phyloP scores from a whole-genome alignment of 2,888 invertebrate genomes.

The Cetonia aurata region DNA sequence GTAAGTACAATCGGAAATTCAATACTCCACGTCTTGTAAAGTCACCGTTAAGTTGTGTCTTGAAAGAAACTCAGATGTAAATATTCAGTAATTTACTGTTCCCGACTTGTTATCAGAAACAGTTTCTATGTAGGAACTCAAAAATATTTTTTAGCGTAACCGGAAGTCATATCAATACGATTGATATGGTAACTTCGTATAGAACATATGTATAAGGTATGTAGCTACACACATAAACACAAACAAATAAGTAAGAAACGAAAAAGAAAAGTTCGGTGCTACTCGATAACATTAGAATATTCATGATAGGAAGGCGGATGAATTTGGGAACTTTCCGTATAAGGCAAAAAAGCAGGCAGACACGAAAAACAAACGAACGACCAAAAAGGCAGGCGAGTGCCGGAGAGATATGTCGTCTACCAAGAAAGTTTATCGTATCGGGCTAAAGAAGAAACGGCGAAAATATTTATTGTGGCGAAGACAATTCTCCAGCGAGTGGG shows the following conservation, averaged over 20 bases:
- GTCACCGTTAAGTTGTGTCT: too few relatives aligned
- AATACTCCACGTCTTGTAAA: too few relatives aligned
- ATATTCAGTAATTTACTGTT: too few relatives aligned
- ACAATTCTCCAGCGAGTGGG: constrained; percentile 24
- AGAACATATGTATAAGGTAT: too few relatives aligned
- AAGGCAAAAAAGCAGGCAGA: constrained; percentile 8
- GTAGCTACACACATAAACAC: not conserved
- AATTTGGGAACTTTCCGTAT: constrained; percentile 37
- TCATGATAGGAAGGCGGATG: constrained; percentile 26
- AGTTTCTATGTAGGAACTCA: too few relatives aligned
- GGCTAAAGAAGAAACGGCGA: constrained; percentile 17
- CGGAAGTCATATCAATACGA: too few relatives aligned
- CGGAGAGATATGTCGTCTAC: constrained; percentile 17
- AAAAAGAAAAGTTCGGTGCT: constrained; percentile 2
- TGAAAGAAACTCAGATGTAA: too few relatives aligned
- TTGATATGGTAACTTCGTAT: too few relatives aligned
- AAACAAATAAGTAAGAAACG: constrained; percentile 12
- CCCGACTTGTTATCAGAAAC: too few relatives aligned
- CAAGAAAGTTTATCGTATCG: constrained; percentile 35
- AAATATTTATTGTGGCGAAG: constrained; percentile 40
- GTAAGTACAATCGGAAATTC: too few relatives aligned
- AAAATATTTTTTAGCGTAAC: too few relatives aligned
- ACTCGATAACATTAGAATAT: constrained; percentile 28
- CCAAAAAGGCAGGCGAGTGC: constrained; percentile 13
- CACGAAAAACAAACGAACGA: constrained; percentile 16